Conservation (phyloP, 1,140 invertebrate genomes). For the Drosophila willistoni region DNA sequence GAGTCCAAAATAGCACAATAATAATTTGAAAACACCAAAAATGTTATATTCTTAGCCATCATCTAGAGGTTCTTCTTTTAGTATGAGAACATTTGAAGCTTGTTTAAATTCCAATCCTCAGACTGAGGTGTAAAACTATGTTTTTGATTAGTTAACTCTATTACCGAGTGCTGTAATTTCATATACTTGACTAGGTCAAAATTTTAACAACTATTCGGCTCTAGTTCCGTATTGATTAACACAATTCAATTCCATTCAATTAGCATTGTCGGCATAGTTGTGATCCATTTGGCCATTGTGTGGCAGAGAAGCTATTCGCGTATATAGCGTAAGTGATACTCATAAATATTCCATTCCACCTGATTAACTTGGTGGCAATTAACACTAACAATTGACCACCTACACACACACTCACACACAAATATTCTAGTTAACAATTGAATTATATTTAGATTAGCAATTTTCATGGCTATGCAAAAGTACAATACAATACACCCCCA, state of each 20-base stretch:
- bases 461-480: slow-evolving; percentile 69
- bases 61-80: no score
- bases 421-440: slow-evolving; percentile 26
- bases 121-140: no score
- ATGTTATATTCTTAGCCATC: no score
- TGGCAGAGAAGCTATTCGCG: slow-evolving; percentile 26
- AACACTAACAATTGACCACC: slow-evolving; percentile 54
- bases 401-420: slow-evolving; percentile 49
- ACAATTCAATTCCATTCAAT: slow-evolving; percentile 12
- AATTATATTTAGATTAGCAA: slow-evolving; percentile 68
- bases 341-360: slow-evolving; percentile 72
- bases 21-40: no score
- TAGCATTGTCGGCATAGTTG: slow-evolving; percentile 4
- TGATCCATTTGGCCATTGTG: background rate
- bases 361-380: slow-evolving; percentile 65
- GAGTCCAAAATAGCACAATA: no score
- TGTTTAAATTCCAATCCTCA: no score
- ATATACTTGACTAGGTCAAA: background rate
- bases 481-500: slow-evolving; percentile 27
- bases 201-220: background rate
- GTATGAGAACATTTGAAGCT: no score
- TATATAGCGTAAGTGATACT: slow-evolving; percentile 13
- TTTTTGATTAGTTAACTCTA: background rate
- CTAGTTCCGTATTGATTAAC: slow-evolving; percentile 4
- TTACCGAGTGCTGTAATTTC: background rate